Conservation (phyloP, 2,888 invertebrate species). For the Papilio elwesi region DNA sequence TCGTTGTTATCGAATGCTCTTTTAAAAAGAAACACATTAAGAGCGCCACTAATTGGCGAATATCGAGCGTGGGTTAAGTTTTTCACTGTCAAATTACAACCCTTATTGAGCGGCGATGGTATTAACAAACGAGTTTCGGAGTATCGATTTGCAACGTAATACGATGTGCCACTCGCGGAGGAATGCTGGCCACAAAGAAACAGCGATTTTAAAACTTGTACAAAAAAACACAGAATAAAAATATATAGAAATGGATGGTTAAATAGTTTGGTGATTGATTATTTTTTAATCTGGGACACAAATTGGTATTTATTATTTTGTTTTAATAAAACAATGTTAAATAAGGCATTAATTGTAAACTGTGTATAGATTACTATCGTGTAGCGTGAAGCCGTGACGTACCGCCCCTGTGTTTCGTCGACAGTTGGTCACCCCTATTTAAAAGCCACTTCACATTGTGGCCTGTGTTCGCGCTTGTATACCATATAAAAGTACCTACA, state of each 20-base stretch:
- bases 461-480: constrained; percentile 78
- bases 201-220: constrained; percentile 7
- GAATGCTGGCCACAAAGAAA: constrained; percentile 15
- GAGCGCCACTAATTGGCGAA: constrained; percentile 27
- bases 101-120: constrained; percentile 30
- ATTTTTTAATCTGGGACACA: background rate
- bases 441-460: constrained; percentile 82
- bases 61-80: constrained; percentile 24
- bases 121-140: constrained; percentile 32
- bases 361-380: constrained; percentile 80
- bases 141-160: constrained; percentile 29
- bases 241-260: background rate
- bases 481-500: constrained; percentile 59
- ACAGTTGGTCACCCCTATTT: constrained; percentile 83
- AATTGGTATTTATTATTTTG: constrained; percentile 45
- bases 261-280: background rate
- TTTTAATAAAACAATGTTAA: constrained; percentile 68
- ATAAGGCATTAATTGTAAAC: constrained; percentile 76
- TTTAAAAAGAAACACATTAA: constrained; percentile 42
- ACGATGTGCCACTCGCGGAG: constrained; percentile 17
- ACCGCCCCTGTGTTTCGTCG: constrained; percentile 76
- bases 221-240: background rate
- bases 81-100: constrained; percentile 29
- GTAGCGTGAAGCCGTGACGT: constrained; percentile 76
- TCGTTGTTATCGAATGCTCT: constrained; percentile 70